Evolutionary conservation across 2,113 vertebrate genomes (phyloP), one percentile per base, ranked within the genome.

Genomic region (Brachyistius frenatus): DNA sequence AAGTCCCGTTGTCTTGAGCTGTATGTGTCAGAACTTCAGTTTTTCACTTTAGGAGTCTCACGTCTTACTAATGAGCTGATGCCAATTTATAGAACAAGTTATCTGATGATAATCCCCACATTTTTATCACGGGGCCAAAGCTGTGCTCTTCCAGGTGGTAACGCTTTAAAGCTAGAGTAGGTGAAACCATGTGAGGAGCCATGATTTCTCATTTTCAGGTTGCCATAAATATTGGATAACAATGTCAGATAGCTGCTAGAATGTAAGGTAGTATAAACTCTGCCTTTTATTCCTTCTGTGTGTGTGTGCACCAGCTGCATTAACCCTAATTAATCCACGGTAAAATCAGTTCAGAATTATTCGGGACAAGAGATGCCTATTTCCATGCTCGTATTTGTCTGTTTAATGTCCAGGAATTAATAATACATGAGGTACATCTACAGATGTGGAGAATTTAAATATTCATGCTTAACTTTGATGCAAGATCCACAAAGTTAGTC

Each of bases 1-100:
- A 66, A 46, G 33, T 14, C 30, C 35, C 32, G 5, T 52, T 49
- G 32, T 41, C 56, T 69, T 60, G 33, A 75, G 64, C 32, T 79
- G 35, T 55, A 37, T 0, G 10, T 84, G 52, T 11, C 70, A n/a
- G 10, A 32, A 16, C 39, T 60, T 15, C 9, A 7, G 33, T 33
- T 76, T 69, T 60, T 62, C 50, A 3, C n/a, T 68, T 3, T 36
- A 7, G 15, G 61, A 44, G 33, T 55, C 31, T 76, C n/a, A 61
- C 46, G 32, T 77, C 16, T 58, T 66, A 89, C 90, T 94, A 93
- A 93, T 65, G 35, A 76, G 47, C 57, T 72, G 41, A 63, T 65
- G 47, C 33, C 32, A 58, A 7, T 49, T 67, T 33, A 30, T 54
- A 66, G 5, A 58, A 57, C 23, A 70, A 47, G 32, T 52, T 54